Conservation (phyloP, 1,140 invertebrate genomes). For the Drosophila sulfurigaster region DNA sequence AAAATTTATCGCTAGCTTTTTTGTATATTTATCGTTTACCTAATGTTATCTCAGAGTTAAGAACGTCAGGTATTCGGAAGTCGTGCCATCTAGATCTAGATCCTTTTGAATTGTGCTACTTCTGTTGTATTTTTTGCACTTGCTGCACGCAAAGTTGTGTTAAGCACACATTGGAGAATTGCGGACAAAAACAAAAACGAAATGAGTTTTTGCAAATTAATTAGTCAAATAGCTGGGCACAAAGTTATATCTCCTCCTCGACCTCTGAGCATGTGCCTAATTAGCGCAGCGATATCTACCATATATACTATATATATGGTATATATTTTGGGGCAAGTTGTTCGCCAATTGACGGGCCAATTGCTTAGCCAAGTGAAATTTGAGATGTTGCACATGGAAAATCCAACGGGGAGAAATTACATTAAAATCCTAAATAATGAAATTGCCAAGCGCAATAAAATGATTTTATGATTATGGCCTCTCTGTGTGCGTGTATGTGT, state of each 20-base stretch:
- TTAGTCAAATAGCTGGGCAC: constrained; percentile 47
- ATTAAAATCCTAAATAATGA: constrained; percentile 73
- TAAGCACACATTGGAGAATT: constrained; percentile 54
- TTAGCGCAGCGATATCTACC: constrained; percentile 21
- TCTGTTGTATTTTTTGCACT: constrained; percentile 15
- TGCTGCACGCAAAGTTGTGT: constrained; percentile 48
- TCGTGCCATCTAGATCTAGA: background rate
- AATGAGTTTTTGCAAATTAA: constrained; percentile 56
- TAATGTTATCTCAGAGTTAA: no score
- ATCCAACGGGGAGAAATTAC: constrained; percentile 56
- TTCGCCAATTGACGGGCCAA: constrained; percentile 16
- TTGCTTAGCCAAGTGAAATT: constrained; percentile 33
- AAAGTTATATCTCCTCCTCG: constrained; percentile 24
- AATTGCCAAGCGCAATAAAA: constrained; percentile 71
- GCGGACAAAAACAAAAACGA: constrained; percentile 31
- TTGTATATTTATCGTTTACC: no score
- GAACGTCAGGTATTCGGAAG: background rate
- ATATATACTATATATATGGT: background rate
- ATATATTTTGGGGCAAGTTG: constrained; percentile 6
- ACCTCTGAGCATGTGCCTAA: constrained; percentile 30
- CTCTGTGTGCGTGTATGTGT: constrained; percentile 11
- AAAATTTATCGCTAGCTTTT: no score
- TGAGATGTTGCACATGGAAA: constrained; percentile 29
- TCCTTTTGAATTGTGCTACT: constrained; percentile 4
- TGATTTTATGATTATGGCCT: constrained; percentile 70